A percentile compares a stretch with the other conserved stretches of the same genome.
phyloP scores from a whole-genome alignment of 2,888 invertebrate genomes.

The Synanthedon myopaeformis region DNA sequence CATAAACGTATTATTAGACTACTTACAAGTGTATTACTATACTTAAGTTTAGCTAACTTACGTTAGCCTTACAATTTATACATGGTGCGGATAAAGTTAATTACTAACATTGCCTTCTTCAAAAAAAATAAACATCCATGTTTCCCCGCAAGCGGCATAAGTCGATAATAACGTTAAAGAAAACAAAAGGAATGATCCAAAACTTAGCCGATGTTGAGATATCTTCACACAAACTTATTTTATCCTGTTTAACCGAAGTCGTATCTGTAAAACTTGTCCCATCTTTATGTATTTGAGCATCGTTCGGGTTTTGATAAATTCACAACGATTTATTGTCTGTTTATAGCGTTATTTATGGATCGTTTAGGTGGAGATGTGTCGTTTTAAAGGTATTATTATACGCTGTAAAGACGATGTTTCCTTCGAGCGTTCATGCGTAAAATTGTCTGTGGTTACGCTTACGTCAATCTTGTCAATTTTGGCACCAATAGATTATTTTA shows the following conservation, averaged over 20 bases:
- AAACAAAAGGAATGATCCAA: constrained; percentile 1
- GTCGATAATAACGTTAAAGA: constrained; percentile 2
- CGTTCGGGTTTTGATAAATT: background rate
- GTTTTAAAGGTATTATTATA: background rate
- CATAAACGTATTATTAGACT: too few relatives aligned
- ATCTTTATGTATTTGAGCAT: background rate
- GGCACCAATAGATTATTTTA: background rate
- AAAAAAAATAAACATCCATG: too few relatives aligned
- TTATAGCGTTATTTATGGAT: background rate
- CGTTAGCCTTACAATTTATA: too few relatives aligned
- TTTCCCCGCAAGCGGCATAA: background rate
- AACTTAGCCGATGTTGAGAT: background rate
- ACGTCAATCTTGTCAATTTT: background rate
- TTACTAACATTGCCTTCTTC: too few relatives aligned
- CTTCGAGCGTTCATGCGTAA: background rate
- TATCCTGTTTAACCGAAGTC: background rate
- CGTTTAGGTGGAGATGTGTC: background rate
- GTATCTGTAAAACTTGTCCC: background rate
- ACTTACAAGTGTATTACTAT: too few relatives aligned
- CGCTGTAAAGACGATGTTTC: background rate
- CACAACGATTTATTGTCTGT: background rate
- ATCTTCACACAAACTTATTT: background rate
- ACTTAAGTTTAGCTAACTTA: too few relatives aligned
- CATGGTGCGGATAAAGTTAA: too few relatives aligned
- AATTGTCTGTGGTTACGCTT: background rate